phyloP scores from a whole-genome alignment of 2,113 vertebrate genomes.

The Sus scrofa region DNA sequence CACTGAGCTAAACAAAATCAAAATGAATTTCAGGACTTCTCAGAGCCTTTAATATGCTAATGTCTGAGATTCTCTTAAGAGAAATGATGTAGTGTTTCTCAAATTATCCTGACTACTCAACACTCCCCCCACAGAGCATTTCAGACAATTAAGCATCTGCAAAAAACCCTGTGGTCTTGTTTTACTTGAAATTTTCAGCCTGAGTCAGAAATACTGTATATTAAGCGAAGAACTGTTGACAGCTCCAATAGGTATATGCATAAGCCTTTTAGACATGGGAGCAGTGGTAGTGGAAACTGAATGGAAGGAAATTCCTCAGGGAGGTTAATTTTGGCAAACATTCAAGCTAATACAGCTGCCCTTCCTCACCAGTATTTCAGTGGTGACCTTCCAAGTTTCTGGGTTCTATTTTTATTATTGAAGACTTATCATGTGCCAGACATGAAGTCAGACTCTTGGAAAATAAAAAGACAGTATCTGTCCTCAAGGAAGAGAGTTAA shows the following conservation, averaged over 20 bases:
- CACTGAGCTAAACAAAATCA: constrained; percentile 57
- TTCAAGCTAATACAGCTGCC: neutral
- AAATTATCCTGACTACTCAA: neutral
- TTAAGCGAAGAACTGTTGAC: constrained; percentile 34
- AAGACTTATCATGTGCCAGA: constrained; percentile 27
- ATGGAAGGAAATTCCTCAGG: neutral
- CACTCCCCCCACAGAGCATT: neutral
- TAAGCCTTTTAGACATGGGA: neutral
- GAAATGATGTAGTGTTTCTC: neutral
- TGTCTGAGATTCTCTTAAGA: constrained; percentile 46
- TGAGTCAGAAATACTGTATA: neutral
- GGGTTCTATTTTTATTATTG: constrained; percentile 60
- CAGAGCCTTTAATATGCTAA: constrained; percentile 14
- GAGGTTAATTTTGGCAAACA: constrained; percentile 7
- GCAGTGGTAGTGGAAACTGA: neutral
- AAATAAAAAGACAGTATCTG: constrained; percentile 13
- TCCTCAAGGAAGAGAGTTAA: constrained; percentile 7
- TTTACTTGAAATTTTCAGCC: neutral
- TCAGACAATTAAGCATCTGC: neutral
- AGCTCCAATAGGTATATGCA: neutral
- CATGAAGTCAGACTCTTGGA: constrained; percentile 42
- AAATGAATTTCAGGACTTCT: constrained; percentile 54
- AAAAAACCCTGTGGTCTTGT: neutral
- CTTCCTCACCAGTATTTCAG: neutral
- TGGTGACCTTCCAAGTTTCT: constrained; percentile 51